A percentile compares a stretch with the other conserved stretches of the same genome.
Evolutionary conservation across 2,113 vertebrate genomes (phyloP).

Genomic region (Gallinago paraguaiae): DNA sequence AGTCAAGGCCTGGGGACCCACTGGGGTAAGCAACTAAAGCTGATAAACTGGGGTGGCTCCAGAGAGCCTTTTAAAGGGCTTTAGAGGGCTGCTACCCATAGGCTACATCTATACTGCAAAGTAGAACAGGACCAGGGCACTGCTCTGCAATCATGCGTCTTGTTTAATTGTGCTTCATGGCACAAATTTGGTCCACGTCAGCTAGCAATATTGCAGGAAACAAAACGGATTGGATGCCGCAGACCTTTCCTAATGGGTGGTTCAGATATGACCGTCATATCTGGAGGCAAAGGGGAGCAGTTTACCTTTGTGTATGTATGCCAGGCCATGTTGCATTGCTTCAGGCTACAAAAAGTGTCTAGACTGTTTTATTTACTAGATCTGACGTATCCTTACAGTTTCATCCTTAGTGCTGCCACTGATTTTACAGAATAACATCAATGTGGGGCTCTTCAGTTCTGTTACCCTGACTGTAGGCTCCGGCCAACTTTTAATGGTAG

Average conservation of each 20-base stretch:
- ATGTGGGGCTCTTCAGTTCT: background rate
- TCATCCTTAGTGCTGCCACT: background rate
- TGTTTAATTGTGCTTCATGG: background rate
- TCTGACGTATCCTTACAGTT: background rate
- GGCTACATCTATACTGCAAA: background rate
- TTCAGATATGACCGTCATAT: background rate
- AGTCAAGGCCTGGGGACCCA: background rate
- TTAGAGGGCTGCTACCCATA: background rate
- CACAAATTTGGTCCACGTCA: background rate
- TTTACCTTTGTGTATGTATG: background rate
- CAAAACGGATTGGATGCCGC: background rate
- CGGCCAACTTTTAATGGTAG: background rate
- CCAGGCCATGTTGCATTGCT: background rate
- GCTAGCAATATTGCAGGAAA: background rate
- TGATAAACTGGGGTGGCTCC: background rate
- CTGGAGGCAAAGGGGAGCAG: background rate
- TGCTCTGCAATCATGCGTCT: background rate
- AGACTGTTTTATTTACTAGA: background rate
- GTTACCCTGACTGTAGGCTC: background rate
- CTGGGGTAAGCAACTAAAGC: background rate
- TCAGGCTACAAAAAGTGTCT: background rate
- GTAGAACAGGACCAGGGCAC: background rate
- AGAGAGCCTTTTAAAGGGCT: background rate
- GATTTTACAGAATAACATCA: background rate
- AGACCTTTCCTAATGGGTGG: background rate